Evolutionary conservation across 2,888 invertebrate genomes (phyloP), one percentile per base, ranked within the genome.

Genomic region (Amblyjoppa fuscipennis): DNA sequence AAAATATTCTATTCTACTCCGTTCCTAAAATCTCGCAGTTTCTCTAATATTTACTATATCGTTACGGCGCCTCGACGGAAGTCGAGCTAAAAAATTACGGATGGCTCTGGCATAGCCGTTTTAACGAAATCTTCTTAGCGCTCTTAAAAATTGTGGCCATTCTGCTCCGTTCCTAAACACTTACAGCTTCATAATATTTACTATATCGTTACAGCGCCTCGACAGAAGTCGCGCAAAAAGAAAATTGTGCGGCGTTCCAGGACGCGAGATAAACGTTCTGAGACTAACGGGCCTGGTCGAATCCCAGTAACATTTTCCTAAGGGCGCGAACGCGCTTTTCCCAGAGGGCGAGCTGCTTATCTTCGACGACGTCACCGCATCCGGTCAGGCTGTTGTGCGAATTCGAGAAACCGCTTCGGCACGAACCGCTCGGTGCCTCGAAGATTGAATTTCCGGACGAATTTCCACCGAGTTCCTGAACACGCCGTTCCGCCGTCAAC

Each of bases 271-370:
- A 31, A 1, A 2, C 11, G 2, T 64, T 38, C 45, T 20, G 49
- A 66, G 20, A 90, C 96, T 95, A 92, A 96, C 96, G 95, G 13
- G 98, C 96, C 94, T 98, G 97, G 90, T 98, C 98, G 95, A 98
- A 98, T 69, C 98, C 98, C 45, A 97, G 95, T 53, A 98, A 96
- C 96, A 99, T 96, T 94, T 95, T 96, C 94, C 96, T 97, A 61
- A 98, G 95, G 0, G 97, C 96, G 91, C 97, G 96, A 70, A 97
- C 96, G 90, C 98, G 96, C 87, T 98, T 96, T 90, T 98, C 98
- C 98, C 98, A 98, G 76, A 98, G 96, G 87, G 97, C 97, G 74
- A 97, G 96, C 94, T 98, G 98, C 91, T 98, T 98, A 92, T 98
- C 98, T 88, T 96, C 96, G 91, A 97, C 97, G 16, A 96, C 96